These are phyloP conservation scores for Abrostola triplasia DNA, from an alignment of 2,888 invertebrate genomes.

Conservation along the genomic window DNA sequence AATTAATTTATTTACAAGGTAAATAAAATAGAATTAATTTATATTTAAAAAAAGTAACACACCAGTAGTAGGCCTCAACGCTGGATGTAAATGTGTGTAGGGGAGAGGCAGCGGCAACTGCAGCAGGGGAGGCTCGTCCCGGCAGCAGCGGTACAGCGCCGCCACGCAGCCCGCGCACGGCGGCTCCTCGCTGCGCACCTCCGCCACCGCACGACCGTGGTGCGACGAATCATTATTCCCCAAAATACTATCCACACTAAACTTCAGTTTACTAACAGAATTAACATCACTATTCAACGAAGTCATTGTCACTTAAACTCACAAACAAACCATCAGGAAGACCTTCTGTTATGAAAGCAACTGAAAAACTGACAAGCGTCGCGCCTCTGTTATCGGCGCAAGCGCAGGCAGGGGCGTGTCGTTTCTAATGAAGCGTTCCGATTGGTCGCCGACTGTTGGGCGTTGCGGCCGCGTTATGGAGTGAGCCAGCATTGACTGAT, in stretches of 20 bases:
- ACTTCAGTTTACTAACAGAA: constrained; percentile 87
- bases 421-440: constrained; percentile 56
- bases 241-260: constrained; percentile 91
- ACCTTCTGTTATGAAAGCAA: constrained; percentile 67
- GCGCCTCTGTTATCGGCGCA: constrained; percentile 67
- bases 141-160: constrained; percentile 90
- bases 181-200: constrained; percentile 74
- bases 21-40: no score
- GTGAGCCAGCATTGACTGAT: constrained; percentile 79
- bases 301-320: constrained; percentile 73
- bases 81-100: constrained; percentile 83
- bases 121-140: constrained; percentile 81
- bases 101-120: constrained; percentile 77
- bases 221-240: constrained; percentile 78
- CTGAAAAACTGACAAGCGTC: constrained; percentile 79
- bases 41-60: constrained; percentile 24
- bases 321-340: constrained; percentile 51
- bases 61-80: constrained; percentile 83
- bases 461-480: constrained; percentile 73
- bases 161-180: constrained; percentile 90
- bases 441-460: constrained; percentile 76
- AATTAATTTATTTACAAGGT: background rate
- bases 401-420: constrained; percentile 81
- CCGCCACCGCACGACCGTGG: constrained; percentile 46
- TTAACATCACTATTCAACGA: constrained; percentile 77